These are phyloP conservation scores for Ctena decussata DNA, from an alignment of 2,888 invertebrate species.

Conservation along the genomic window DNA sequence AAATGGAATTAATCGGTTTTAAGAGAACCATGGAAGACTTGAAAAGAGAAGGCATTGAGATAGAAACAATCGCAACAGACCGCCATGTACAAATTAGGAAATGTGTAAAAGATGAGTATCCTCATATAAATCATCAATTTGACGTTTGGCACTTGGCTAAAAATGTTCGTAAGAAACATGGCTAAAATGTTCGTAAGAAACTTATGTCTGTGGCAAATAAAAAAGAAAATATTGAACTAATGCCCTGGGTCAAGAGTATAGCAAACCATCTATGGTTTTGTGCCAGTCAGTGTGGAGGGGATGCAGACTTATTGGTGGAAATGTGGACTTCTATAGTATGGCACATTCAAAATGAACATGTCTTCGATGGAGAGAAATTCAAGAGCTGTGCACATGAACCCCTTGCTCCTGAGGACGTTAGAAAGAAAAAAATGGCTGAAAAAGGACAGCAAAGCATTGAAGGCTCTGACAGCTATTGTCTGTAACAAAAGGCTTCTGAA, in stretches of 20 bases:
- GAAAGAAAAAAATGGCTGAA: conserved; percentile 23
- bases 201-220: background rate
- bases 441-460: conserved; percentile 2
- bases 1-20: too few species aligned
- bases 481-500: background rate
- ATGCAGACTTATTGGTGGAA: background rate
- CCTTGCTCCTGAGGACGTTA: background rate
- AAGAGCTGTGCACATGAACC: conserved; percentile 7
- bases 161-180: background rate
- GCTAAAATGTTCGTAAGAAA: background rate
- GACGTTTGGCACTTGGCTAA: conserved; percentile 26
- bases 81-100: conserved; percentile 21
- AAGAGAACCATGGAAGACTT: too few species aligned
- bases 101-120: conserved; percentile 8
- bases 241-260: conserved; percentile 3
- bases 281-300: background rate
- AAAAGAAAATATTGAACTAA: background rate
- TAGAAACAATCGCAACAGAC: conserved; percentile 16
- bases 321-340: conserved; percentile 1
- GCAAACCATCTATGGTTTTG: conserved; percentile 8
- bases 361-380: conserved; percentile 5
- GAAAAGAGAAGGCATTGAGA: background rate
- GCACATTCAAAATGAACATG: conserved; percentile 13
- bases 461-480: conserved; percentile 15
- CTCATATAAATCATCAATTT: conserved; percentile 20